Evolutionary conservation across 2,888 invertebrate genomes (phyloP), one percentile per base, ranked within the genome.

Genomic region (Ochropacha duplaris): DNA sequence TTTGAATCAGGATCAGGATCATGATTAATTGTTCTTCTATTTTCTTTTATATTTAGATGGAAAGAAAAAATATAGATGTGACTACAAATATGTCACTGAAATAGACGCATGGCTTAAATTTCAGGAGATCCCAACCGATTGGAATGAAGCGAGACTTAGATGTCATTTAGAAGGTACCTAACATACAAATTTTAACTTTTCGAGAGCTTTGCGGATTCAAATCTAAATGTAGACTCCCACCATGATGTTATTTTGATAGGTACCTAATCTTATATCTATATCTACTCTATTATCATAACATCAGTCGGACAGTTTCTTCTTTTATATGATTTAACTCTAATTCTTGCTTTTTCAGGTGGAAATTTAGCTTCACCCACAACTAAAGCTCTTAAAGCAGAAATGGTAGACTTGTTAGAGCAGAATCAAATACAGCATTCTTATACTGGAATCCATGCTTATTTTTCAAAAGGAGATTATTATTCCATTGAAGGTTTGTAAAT

Each of bases 51-150:
- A 0, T 11, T 16, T n/a, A 54, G 49, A 49, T 49, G 2, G 9
- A 50, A 36, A 34, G 26, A 54, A n/a, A 36, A 26, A n/a, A 1
- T 57, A 57, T 19, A 64, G 76, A 50, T 73, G 68, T 28, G 78
- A 79, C 57, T 79, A 76, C 54, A 59, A 28, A 4, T 75, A 72
- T 50, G 28, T 58, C 19, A 39, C 44, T 2, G 59, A 60, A 0
- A 60, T 64, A 5, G 65, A 62, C 0, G 79, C 72, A n/a, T 80
- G 72, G 68, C 55, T 75, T 4, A 79, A 79, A 55, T 58, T 68
- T 8, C 71, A 76, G 14, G 58, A 59, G 1, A 64, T 77, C 36
- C 36, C 36, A 4, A 36, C n/a, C 1, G 36, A n/a, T n/a, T 36
- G 36, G 36, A 5, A n/a, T 36, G 36, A 36, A 36, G 36, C 36